These are phyloP conservation scores for Echinops telfairi DNA, from an alignment of 2,113 vertebrate genomes.

Conservation along the genomic window DNA sequence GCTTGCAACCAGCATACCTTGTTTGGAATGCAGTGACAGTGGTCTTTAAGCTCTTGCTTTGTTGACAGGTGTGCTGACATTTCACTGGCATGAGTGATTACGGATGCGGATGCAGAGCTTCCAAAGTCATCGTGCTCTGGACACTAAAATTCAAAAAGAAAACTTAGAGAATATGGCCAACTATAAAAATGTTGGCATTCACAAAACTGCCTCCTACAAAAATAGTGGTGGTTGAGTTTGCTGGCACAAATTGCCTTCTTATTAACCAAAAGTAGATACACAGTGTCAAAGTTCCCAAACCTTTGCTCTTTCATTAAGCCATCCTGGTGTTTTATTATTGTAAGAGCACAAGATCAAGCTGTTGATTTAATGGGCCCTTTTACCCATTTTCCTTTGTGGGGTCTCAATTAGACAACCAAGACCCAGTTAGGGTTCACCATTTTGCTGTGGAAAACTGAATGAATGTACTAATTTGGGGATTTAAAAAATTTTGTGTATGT, in stretches of 20 bases:
- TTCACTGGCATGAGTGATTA: slow-evolving; percentile 85
- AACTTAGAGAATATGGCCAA: slow-evolving; percentile 18
- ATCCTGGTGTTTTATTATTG: background rate
- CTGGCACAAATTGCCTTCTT: background rate
- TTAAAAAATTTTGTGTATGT: slow-evolving; percentile 22
- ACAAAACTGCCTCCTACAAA: background rate
- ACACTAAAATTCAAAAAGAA: slow-evolving; percentile 89
- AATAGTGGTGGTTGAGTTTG: background rate
- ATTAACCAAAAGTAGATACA: background rate
- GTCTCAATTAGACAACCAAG: background rate
- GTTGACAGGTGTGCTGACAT: slow-evolving; percentile 85
- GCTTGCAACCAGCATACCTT: slow-evolving; percentile 89
- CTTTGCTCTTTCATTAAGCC: background rate
- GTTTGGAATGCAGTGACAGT: slow-evolving; percentile 91
- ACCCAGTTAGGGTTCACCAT: background rate
- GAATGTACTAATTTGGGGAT: background rate
- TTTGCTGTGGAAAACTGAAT: slow-evolving; percentile 24
- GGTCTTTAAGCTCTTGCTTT: slow-evolving; percentile 84
- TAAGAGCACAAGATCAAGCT: background rate
- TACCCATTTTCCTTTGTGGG: too few relatives aligned
- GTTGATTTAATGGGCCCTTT: background rate
- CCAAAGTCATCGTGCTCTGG: slow-evolving; percentile 84
- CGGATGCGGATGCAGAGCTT: slow-evolving; percentile 85
- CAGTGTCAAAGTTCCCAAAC: background rate
- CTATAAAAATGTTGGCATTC: background rate